Percentiles rank a stretch among this genome's conserved stretches.
These are phyloP conservation scores for Trichopoda pennipes DNA, from an alignment of 2,888 invertebrate genomes.

Conservation along the genomic window DNA sequence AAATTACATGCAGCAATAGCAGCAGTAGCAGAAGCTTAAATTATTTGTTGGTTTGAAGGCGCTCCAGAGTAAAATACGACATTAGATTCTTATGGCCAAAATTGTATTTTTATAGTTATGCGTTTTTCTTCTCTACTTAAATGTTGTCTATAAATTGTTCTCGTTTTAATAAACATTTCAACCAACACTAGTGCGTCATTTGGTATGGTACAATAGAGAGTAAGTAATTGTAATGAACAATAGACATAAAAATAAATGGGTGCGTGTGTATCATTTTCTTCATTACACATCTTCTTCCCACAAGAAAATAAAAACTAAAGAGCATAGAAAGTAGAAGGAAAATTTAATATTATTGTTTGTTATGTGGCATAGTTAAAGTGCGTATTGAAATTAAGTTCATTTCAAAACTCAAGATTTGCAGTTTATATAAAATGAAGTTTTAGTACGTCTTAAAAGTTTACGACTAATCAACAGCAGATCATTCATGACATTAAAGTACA, in stretches of 20 bases:
- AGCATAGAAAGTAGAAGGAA: conserved; percentile 8
- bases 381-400: no score
- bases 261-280: not conserved
- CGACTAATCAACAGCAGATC: no score
- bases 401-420: no score
- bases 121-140: conserved; percentile 23
- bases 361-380: no score
- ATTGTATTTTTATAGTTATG: conserved; percentile 66
- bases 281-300: not conserved
- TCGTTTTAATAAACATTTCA: conserved; percentile 59
- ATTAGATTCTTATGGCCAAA: conserved; percentile 60
- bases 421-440: no score
- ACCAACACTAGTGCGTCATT: conserved; percentile 25
- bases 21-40: conserved; percentile 28
- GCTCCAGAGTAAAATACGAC: conserved; percentile 62
- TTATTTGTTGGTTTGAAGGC: conserved; percentile 51
- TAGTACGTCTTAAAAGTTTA: no score
- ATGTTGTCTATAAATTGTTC: conserved; percentile 46
- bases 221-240: conserved; percentile 38
- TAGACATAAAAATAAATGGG: conserved; percentile 1
- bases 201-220: conserved; percentile 1
- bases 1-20: conserved; percentile 11
- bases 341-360: not conserved
- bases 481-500: no score
- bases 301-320: not conserved